Evolutionary conservation across 2,888 invertebrate species (phyloP), one percentile per base, ranked within the genome.

Genomic region (Tiliacea aurago): DNA sequence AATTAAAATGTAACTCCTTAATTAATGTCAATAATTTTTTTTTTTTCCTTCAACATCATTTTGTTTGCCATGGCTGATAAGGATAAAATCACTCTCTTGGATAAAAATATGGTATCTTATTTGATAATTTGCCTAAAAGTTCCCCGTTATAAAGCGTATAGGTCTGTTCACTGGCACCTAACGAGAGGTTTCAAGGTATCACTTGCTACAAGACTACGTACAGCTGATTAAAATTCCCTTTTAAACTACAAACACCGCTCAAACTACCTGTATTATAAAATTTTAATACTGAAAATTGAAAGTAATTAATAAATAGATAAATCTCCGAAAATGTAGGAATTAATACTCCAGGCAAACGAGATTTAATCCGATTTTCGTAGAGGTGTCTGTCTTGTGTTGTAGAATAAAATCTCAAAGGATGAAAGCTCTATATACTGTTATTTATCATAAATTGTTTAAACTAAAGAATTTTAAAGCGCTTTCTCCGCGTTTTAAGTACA

Each of bases 351-450:
- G 58, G 37, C 18, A 68, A 49, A 47, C 10, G 1, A n/a, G 4
- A 63, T 55, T 47, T 20, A 73, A 63, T 47, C 20, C 13, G 4
- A 58, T 59, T 77, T 56, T 77, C 33, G 15, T 7, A 20, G 18
- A 43, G 20, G 7, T 33, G 15, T 49, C 28, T 33, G 15, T 49
- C 28, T 63, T 23, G 55, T n/a, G 15, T 69, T n/a, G 9, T n/a
- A 18, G 7, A 41, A 77, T 67, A 64, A n/a, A 67, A 77, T 58
- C 13, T 59, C 18, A 18, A 70, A 70, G n/a, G 56, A 23, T 55
- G 20, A 69, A 13, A 49, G 23, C 1, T 75, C 9, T 10, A 3
- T 67, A 10, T 15, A 55, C 18, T 28, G 6, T 15, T 18, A 45
- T 63, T 47, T 9, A 28, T 9, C 9, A 37, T 37, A 62, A 11